phyloP scores from a whole-genome alignment of 2,797 vertebrate genomes.

The Pseudomugil tenellus region DNA sequence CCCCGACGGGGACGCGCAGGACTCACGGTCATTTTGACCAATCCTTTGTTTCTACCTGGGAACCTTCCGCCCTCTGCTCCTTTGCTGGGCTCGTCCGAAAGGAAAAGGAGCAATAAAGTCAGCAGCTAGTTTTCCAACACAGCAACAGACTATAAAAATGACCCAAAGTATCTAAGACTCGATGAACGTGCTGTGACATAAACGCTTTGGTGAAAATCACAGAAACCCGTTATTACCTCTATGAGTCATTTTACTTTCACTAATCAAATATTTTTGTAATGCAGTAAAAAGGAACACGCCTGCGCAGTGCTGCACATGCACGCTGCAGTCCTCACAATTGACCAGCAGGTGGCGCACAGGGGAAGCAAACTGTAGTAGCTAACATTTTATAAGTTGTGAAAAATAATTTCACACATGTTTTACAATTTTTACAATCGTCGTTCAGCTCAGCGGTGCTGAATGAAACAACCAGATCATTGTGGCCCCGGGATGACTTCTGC shows the following conservation, averaged over 20 bases:
- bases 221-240: background rate
- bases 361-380: conserved; percentile 39
- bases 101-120: conserved; percentile 64
- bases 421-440: conserved; percentile 56
- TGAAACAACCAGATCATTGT: background rate
- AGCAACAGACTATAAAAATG: conserved; percentile 18
- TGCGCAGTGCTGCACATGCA: conserved; percentile 17
- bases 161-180: background rate
- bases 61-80: conserved; percentile 78
- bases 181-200: background rate
- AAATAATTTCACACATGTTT: conserved; percentile 71
- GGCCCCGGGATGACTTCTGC: conserved; percentile 10
- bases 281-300: background rate
- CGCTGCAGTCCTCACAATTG: background rate
- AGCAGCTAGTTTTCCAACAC: conserved; percentile 35
- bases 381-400: conserved; percentile 60
- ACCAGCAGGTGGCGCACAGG: conserved; percentile 84
- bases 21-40: conserved; percentile 78
- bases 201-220: background rate
- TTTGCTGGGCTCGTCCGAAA: conserved; percentile 41
- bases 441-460: conserved; percentile 24
- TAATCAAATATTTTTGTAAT: background rate
- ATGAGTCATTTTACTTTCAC: background rate
- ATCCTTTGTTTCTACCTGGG: conserved; percentile 84
- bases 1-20: conserved; percentile 70